Evolutionary conservation across 2,113 vertebrate species (phyloP).

Genomic region (Cervus canadensis): DNA sequence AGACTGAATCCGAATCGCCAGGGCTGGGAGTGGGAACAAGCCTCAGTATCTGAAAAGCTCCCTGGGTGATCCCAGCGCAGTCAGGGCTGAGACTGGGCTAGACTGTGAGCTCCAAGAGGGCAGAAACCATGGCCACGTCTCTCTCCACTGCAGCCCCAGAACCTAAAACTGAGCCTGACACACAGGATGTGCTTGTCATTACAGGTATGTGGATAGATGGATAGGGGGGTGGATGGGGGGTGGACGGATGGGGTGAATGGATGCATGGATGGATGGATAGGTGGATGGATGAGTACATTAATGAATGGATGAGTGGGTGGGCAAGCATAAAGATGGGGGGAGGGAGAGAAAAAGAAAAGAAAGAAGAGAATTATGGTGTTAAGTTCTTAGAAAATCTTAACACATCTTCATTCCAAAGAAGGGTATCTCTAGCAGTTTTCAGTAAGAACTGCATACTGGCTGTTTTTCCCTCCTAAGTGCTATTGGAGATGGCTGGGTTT

Average conservation of each 20-base stretch:
- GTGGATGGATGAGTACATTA: too few species aligned
- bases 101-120: background rate
- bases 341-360: too few species aligned
- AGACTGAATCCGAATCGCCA: background rate
- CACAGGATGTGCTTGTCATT: fast-evolving
- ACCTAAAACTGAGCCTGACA: background rate
- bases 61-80: background rate
- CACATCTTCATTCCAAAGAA: background rate
- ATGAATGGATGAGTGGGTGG: background rate
- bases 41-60: background rate
- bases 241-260: background rate
- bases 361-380: background rate
- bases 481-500: background rate
- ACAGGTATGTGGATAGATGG: too few species aligned
- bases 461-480: background rate
- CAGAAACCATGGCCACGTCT: fast-evolving
- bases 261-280: background rate
- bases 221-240: too few species aligned
- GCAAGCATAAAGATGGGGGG: background rate
- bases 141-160: background rate
- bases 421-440: background rate
- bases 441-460: background rate
- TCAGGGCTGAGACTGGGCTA: background rate
- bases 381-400: background rate
- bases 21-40: background rate